Percentiles rank a stretch among this genome's conserved stretches.
These are phyloP conservation scores for Stegodyphus mimosarum DNA, from an alignment of 1,140 invertebrate species.

Conservation along the genomic window DNA sequence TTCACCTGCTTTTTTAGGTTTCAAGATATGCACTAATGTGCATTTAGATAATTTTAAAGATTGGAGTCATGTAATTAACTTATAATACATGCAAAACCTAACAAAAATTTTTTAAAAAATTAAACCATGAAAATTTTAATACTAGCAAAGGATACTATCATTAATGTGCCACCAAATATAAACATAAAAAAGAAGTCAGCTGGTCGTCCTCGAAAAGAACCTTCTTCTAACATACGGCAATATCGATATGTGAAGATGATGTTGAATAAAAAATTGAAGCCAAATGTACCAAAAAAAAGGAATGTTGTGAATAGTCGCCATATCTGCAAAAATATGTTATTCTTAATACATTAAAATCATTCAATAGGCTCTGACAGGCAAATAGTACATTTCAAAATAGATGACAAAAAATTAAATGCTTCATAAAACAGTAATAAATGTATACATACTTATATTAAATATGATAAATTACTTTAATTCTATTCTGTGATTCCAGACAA, in stretches of 20 bases:
- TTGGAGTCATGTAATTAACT: no score
- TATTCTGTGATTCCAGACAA: background rate
- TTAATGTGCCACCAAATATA: slow-evolving; percentile 86
- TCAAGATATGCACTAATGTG: no score
- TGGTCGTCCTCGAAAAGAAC: slow-evolving; percentile 93
- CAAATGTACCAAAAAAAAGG: slow-evolving; percentile 97
- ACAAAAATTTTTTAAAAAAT: background rate
- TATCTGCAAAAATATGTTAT: slow-evolving; percentile 73
- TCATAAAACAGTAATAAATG: background rate
- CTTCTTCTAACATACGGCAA: slow-evolving; percentile 98
- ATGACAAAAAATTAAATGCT: background rate
- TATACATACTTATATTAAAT: background rate
- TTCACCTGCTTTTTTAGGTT: no score
- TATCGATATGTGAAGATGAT: slow-evolving; percentile 99
- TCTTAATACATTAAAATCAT: background rate
- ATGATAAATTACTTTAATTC: background rate
- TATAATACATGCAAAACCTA: no score
- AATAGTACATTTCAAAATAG: background rate
- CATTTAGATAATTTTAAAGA: no score
- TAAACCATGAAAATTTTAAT: background rate
- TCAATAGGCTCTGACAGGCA: background rate
- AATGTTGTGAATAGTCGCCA: slow-evolving; percentile 98
- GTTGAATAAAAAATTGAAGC: slow-evolving; percentile 99
- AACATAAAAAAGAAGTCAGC: slow-evolving; percentile 99
- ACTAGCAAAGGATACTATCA: slow-evolving; percentile 71